Conservation (phyloP, 1,140 invertebrate species). For the Drosophila kepulauana region DNA sequence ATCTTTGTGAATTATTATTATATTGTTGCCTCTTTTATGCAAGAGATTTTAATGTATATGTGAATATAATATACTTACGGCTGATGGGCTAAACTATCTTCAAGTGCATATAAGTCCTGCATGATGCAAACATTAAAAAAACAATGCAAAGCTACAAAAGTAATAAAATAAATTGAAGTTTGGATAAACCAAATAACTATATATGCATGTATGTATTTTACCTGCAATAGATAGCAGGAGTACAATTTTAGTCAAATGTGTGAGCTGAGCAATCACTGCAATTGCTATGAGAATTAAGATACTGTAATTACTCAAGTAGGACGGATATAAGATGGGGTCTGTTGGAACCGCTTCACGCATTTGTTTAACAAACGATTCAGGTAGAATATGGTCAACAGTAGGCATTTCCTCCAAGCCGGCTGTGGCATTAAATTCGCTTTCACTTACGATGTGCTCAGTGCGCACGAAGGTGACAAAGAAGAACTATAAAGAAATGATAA, state of each 20-base stretch:
- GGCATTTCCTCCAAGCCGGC: conserved; percentile 48
- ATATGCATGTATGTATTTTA: background rate
- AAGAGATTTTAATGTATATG: background rate
- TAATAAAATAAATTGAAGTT: background rate
- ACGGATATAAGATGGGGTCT: conserved; percentile 87
- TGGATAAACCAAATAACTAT: background rate
- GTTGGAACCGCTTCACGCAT: conserved; percentile 72
- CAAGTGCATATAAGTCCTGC: conserved; percentile 86
- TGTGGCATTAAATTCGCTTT: conserved; percentile 79
- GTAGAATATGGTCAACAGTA: conserved; percentile 68
- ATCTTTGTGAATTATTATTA: no score
- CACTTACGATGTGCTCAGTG: conserved; percentile 79
- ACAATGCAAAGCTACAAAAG: conserved; percentile 86
- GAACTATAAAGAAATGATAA: conserved; percentile 57
- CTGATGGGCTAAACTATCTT: conserved; percentile 85
- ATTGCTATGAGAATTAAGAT: conserved; percentile 90
- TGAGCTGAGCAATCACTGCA: conserved; percentile 90
- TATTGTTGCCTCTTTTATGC: no score
- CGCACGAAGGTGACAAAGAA: conserved; percentile 79
- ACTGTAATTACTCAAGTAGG: conserved; percentile 90
- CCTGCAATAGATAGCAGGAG: conserved; percentile 88
- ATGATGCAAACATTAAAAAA: conserved; percentile 88
- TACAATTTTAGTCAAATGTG: conserved; percentile 89
- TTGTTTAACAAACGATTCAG: conserved; percentile 74
- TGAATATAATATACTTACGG: conserved; percentile 68